Percentiles rank a stretch among this genome's conserved stretches.
Evolutionary conservation across 2,797 vertebrate genomes (phyloP).

Genomic region (Anolis apletophallus): DNA sequence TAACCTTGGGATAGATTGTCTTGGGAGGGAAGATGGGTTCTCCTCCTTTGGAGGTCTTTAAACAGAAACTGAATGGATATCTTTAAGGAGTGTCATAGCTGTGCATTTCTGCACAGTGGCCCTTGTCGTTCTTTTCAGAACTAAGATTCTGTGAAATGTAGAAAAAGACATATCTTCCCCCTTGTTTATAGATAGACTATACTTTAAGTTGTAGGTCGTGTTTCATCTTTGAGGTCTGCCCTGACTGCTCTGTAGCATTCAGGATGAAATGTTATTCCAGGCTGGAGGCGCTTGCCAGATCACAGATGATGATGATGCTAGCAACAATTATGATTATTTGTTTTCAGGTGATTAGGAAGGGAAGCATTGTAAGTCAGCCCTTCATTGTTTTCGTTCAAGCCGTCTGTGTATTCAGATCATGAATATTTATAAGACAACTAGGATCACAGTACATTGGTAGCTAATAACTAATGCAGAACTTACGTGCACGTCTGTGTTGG

Average conservation of each 20-base stretch:
- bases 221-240: neutral
- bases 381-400: neutral
- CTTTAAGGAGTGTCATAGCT: too few relatives aligned
- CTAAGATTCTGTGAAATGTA: too few relatives aligned
- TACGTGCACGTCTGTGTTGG: neutral
- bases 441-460: neutral
- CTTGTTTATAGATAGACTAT: too few relatives aligned
- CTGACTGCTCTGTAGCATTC: neutral
- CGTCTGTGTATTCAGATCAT: neutral
- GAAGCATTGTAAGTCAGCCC: neutral
- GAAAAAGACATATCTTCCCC: too few relatives aligned
- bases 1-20: too few relatives aligned
- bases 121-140: too few relatives aligned
- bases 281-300: neutral
- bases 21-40: too few relatives aligned
- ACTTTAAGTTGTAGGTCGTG: neutral
- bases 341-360: neutral
- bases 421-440: neutral
- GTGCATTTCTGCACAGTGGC: too few relatives aligned
- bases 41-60: too few relatives aligned
- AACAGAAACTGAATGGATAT: too few relatives aligned
- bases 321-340: neutral
- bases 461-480: neutral
- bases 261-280: slow-evolving; percentile 1
- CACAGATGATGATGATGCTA: neutral